Conservation (phyloP, 2,888 invertebrate genomes). For the Tachina fera region DNA sequence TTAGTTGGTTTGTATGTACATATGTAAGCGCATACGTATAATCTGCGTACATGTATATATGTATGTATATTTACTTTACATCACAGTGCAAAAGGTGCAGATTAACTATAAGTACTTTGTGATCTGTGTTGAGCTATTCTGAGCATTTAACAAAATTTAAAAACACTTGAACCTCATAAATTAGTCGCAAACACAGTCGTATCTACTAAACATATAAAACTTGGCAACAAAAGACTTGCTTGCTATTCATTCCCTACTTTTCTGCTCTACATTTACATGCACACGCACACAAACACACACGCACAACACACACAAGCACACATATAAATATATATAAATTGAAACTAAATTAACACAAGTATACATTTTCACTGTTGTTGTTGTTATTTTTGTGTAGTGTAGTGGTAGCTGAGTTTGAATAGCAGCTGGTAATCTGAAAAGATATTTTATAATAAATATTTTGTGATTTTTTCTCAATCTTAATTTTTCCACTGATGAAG, state of each 20-base stretch:
- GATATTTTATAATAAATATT: no score
- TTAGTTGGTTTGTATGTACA: not conserved
- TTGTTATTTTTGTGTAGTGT: not conserved
- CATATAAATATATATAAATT: not conserved
- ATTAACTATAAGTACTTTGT: slow-evolving; percentile 67
- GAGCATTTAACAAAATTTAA: slow-evolving; percentile 68
- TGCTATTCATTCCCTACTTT: not conserved
- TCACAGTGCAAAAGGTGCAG: slow-evolving; percentile 60
- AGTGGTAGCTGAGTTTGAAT: not conserved
- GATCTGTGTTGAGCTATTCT: slow-evolving; percentile 68
- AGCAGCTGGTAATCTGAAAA: not conserved
- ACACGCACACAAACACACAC: not conserved
- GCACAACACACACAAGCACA: not conserved
- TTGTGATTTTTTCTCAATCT: no score
- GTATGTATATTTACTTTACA: not conserved
- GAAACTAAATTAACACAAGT: slow-evolving; percentile 35
- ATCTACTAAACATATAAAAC: slow-evolving; percentile 52
- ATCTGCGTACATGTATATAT: not conserved
- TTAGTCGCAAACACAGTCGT: slow-evolving; percentile 64
- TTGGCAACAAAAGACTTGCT: slow-evolving; percentile 23
- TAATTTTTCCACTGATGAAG: no score
- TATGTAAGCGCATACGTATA: no score
- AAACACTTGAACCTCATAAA: slow-evolving; percentile 71
- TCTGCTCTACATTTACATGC: not conserved
- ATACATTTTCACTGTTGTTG: not conserved